Evolutionary conservation across 1,140 invertebrate genomes (phyloP).

Genomic region (Aricia agestis): DNA sequence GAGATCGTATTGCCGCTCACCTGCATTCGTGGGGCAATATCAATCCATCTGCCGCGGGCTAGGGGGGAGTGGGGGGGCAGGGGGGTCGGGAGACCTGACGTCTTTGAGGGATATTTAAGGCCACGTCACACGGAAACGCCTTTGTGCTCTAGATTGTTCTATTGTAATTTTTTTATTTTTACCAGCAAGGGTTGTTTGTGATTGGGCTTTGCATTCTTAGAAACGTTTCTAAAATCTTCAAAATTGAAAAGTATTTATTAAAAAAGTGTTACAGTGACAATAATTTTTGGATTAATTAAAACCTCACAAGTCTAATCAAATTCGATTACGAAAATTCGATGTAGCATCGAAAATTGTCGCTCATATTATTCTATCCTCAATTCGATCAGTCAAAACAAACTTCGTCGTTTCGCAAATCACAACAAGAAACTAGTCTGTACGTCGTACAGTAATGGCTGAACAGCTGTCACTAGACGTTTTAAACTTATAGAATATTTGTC

Average conservation of each 20-base stretch:
- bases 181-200: too few species aligned
- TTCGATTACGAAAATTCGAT: too few species aligned
- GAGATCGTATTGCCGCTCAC: slow-evolving; percentile 53
- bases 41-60: slow-evolving; percentile 57
- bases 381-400: not conserved
- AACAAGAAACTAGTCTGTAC: not conserved
- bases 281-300: too few species aligned
- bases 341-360: too few species aligned
- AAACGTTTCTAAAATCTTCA: too few species aligned
- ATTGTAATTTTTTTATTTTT: not conserved
- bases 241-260: too few species aligned
- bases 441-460: not conserved
- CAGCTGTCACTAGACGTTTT: not conserved
- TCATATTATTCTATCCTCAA: too few species aligned
- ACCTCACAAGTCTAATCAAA: too few species aligned
- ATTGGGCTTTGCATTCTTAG: too few species aligned
- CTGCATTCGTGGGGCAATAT: slow-evolving; percentile 61
- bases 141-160: slow-evolving; percentile 8
- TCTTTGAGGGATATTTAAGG: slow-evolving; percentile 47
- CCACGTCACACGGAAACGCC: slow-evolving; percentile 29
- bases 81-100: slow-evolving; percentile 31
- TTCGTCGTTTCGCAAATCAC: not conserved
- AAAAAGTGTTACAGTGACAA: too few species aligned
- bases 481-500: slow-evolving; percentile 19
- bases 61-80: slow-evolving; percentile 27